Evolutionary conservation across 2,888 invertebrate species (phyloP).

Genomic region (Petrolisthes cinctipes): DNA sequence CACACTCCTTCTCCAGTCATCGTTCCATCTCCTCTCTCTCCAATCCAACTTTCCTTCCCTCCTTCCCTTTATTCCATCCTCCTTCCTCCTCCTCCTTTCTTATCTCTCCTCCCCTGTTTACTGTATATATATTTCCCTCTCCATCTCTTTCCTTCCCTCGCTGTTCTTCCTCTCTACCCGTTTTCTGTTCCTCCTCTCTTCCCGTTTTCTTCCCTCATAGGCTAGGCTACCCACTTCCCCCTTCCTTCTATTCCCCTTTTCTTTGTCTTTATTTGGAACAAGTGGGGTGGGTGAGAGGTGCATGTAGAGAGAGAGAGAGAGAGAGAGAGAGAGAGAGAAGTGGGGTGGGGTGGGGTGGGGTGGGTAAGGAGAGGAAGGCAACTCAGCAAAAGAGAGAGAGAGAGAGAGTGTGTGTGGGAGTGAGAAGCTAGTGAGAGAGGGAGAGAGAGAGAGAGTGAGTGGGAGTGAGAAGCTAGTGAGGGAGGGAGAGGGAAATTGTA

Average conservation of each 20-base stretch:
- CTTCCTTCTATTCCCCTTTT: not conserved
- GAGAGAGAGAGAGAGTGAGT: not conserved
- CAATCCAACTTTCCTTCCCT: not conserved
- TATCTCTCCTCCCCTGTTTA: not conserved
- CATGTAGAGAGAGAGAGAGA: not conserved
- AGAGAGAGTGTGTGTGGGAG: not conserved
- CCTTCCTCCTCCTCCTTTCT: not conserved
- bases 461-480: too few relatives aligned
- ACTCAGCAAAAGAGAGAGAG: not conserved
- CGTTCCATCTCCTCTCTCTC: not conserved
- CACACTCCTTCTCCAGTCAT: not conserved
- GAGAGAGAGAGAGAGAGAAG: not conserved
- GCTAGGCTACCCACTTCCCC: not conserved
- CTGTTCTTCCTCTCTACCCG: not conserved
- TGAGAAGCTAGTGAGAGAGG: not conserved
- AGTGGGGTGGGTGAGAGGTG: not conserved
- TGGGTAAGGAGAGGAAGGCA: not conserved
- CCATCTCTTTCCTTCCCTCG: not conserved
- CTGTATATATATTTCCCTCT: not conserved
- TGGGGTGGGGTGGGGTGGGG: not conserved
- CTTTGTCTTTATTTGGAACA: not conserved
- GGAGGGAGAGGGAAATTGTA: too few relatives aligned
- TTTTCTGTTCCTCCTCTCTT: not conserved
- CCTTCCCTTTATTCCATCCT: not conserved
- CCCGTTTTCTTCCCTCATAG: not conserved